A percentile compares a stretch with the other conserved stretches of the same genome.
phyloP scores from a whole-genome alignment of 2,113 vertebrate species.

The Ophiodon elongatus region DNA sequence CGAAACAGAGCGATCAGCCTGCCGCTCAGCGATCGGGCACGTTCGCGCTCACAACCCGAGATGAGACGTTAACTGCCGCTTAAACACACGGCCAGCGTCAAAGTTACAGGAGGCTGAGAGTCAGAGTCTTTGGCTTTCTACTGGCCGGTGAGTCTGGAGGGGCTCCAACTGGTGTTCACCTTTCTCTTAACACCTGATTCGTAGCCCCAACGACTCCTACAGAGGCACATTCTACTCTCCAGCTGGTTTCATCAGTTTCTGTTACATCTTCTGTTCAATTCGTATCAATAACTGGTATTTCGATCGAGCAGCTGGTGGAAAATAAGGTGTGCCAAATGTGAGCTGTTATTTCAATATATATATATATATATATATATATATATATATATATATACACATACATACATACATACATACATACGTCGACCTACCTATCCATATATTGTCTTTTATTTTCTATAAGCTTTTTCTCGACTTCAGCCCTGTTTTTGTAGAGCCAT shows the following conservation, averaged over 20 bases:
- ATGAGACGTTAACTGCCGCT: slow-evolving; percentile 26
- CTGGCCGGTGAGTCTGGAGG: slow-evolving; percentile 19
- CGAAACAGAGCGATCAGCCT: slow-evolving; percentile 34
- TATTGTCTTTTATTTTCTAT: neutral
- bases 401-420: neutral
- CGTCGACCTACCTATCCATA: neutral
- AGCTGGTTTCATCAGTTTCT: too few species aligned
- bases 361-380: neutral
- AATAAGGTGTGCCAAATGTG: neutral
- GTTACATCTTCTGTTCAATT: too few species aligned
- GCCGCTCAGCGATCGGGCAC: slow-evolving; percentile 14
- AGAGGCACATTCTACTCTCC: neutral
- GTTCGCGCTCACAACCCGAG: slow-evolving; percentile 7
- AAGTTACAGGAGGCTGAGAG: neutral
- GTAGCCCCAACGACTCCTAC: neutral
- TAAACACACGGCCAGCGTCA: slow-evolving; percentile 19
- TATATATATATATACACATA: neutral
- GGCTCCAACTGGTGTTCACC: slow-evolving; percentile 6
- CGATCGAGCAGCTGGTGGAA: neutral
- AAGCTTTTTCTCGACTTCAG: neutral
- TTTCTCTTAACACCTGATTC: neutral
- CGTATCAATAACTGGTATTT: neutral
- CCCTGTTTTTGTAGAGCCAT: neutral
- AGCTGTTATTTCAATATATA: neutral
- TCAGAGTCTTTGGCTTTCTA: neutral